Evolutionary conservation across 2,797 vertebrate species (phyloP), one percentile per base, ranked within the genome.

Genomic region (Pteropus rufus): DNA sequence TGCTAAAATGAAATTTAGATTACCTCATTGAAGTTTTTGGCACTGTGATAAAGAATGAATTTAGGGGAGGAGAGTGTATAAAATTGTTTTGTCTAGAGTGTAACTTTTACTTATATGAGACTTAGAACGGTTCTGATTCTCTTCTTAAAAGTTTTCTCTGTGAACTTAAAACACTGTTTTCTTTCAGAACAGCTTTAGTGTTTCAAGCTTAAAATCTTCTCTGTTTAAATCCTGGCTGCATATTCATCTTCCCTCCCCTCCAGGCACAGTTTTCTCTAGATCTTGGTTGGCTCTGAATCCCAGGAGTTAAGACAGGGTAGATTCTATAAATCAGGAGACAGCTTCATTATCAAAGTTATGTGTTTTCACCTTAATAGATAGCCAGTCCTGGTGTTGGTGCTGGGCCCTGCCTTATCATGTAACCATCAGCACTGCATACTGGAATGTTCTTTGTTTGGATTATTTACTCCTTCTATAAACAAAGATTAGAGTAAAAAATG

Each of bases 401-500:
- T 98, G 99, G 99, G 98, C 98, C 98, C 98, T 97, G 98, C 98
- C 98, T 99, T 99, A 99, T 99, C 99, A 69, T 98, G 98, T 98
- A 99, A 97, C 95, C 97, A 94, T 98, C 98, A 98, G 97, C 96
- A 93, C 98, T 97, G 96, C 97, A 94, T 97, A 97, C 97, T 98
- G 98, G 98, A 99, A 98, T 98, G 98, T 97, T 98, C 98, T 98
- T 98, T 98, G 98, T 98, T 98, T 98, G 98, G 98, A 99, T 98
- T 99, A 99, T 99, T 99, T 99, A 98, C 98, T 99, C 98, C 98
- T 98, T 98, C 98, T 98, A 98, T 99, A 99, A 99, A 99, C 99
- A 99, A 98, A 99, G 99, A 99, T 99, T 99, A 99, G 98, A 98
- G 98, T 79, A 98, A 98, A 98, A 98, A 98, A 98, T 98, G 98